Percentiles rank a stretch among this genome's conserved stretches.
phyloP scores from a whole-genome alignment of 2,797 vertebrate genomes.

The Aythya fuligula region DNA sequence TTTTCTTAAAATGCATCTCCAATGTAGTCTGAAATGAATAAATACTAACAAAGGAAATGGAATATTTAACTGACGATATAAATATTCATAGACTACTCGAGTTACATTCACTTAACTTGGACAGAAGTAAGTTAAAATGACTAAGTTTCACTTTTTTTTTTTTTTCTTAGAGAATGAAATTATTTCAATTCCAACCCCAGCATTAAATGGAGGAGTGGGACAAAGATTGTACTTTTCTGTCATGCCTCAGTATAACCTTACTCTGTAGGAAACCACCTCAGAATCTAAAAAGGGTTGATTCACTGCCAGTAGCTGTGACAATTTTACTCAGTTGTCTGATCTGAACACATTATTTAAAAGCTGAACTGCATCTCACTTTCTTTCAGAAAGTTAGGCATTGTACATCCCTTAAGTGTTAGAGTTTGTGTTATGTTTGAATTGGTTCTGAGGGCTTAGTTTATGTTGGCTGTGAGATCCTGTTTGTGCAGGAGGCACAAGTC shows the following conservation, averaged over 20 bases:
- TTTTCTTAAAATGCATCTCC: background rate
- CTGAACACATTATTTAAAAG: background rate
- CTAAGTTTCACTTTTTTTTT: background rate
- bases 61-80: background rate
- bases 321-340: background rate
- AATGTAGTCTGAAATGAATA: background rate
- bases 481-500: background rate
- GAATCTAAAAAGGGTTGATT: background rate
- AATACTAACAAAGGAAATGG: background rate
- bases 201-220: background rate
- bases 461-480: background rate
- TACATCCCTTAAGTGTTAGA: background rate
- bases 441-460: background rate
- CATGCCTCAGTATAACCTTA: background rate
- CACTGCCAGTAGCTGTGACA: background rate
- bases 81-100: background rate
- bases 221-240: background rate
- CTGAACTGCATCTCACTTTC: background rate
- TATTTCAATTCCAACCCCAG: background rate
- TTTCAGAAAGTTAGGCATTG: background rate
- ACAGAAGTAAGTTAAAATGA: background rate
- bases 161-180: background rate
- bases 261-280: background rate
- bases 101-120: background rate
- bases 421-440: background rate